Evolutionary conservation across 2,113 vertebrate species (phyloP), one percentile per base, ranked within the genome.

Genomic region (Rhinoderma darwinii): DNA sequence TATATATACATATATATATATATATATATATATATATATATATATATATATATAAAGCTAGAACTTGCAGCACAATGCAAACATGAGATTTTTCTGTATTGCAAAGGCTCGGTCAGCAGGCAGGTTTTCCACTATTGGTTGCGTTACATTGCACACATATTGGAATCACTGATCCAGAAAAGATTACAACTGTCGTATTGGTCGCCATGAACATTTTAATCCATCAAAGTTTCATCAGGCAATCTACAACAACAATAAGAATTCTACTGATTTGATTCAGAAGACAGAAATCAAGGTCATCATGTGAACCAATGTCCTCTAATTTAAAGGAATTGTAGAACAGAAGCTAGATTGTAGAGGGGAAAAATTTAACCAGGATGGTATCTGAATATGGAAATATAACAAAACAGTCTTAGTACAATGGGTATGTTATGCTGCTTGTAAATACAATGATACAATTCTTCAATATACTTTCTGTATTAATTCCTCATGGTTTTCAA

Each of bases 171-270:
- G 72, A 74, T 37, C 72, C 72, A 37, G 15, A 37, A 74, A 74
- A 74, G 72, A 74, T 39, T 74, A 74, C 72, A 74, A 74, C 39
- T 74, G 72, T 41, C 72, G 22, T 74, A 25, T 74, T 74, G n/a
- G 32, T 41, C 39, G 72, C 72, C 37, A 74, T 74, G 72, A 74
- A 74, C 72, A 74, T 74, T 74, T 41, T 74, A 74, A 74, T 74
- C 35, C 35, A 74, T 74, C 72, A 74, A 74, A 74, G 37, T 74
- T 41, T 74, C 35, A 74, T 74, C 72, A 74, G 20, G 37, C 37
- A 74, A 41, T 74, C 37, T 74, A 74, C 20, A 15, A 74, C 17
- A 37, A 37, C 72, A 37, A 41, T 74, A 70, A 70, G 4, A 35
- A 70, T 14, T 70, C 56, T 59, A 59, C 56, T 59, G 56, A 59